A percentile compares a stretch with the other conserved stretches of the same genome.
Conservation (phyloP, 1,140 invertebrate genomes). For the Orius insidiosus region DNA sequence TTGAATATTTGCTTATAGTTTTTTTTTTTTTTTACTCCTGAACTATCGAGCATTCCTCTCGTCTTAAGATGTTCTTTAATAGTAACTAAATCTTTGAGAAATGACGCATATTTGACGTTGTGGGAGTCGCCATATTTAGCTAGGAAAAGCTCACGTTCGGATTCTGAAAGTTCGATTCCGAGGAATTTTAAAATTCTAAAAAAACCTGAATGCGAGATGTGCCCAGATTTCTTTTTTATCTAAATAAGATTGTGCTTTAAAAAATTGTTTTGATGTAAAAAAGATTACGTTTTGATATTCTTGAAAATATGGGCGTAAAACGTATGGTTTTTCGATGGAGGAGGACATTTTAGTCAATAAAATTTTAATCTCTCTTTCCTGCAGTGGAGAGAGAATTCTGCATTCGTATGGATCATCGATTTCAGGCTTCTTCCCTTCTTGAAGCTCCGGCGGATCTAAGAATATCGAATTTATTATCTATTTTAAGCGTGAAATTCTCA, state of each 20-base stretch:
- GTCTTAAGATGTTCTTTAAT: constrained; percentile 32
- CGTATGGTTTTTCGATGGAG: too few relatives aligned
- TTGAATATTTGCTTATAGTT: too few relatives aligned
- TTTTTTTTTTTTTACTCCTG: constrained; percentile 44
- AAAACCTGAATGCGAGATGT: constrained; percentile 49
- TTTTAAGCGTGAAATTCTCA: constrained; percentile 33
- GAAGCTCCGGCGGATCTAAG: too few relatives aligned
- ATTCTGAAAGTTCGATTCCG: constrained; percentile 38
- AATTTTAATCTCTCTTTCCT: too few relatives aligned
- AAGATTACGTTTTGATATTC: too few relatives aligned
- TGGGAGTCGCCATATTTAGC: constrained; percentile 48
- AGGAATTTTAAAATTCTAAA: constrained; percentile 46
- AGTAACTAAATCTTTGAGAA: constrained; percentile 36
- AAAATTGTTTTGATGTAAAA: too few relatives aligned
- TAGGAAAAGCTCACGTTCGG: constrained; percentile 47
- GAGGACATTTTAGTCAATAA: too few relatives aligned
- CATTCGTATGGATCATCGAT: too few relatives aligned
- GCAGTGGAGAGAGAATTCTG: too few relatives aligned
- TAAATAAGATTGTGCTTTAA: too few relatives aligned
- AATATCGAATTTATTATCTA: constrained; percentile 22
- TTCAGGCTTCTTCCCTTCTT: too few relatives aligned
- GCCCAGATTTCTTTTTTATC: constrained; percentile 38
- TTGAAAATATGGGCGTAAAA: too few relatives aligned
- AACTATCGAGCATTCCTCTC: constrained; percentile 34
- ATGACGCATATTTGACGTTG: constrained; percentile 50